phyloP scores from a whole-genome alignment of 2,113 vertebrate species.

The Cheilinus undulatus region DNA sequence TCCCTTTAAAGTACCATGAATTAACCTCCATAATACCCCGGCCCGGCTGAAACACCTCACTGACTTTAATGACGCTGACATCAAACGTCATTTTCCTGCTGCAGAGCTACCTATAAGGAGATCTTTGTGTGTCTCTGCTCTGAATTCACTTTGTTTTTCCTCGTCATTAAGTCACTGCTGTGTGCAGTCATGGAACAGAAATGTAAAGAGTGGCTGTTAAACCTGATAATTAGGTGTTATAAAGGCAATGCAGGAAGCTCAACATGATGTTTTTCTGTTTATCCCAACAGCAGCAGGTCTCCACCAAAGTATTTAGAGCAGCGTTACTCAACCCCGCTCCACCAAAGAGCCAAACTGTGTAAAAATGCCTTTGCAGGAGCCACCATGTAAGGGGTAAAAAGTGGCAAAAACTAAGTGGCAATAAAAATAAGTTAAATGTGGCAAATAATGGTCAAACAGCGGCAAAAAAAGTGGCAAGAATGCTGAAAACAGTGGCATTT shows the following conservation, averaged over 20 bases:
- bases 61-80: not conserved
- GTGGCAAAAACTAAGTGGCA: too few relatives aligned
- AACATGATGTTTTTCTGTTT: not conserved
- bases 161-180: constrained; percentile 1
- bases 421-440: too few relatives aligned
- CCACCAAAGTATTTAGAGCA: too few relatives aligned
- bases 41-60: not conserved
- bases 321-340: too few relatives aligned
- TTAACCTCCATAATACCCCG: not conserved
- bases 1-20: not conserved
- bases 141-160: not conserved
- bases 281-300: too few relatives aligned
- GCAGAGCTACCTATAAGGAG: not conserved
- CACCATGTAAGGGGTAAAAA: too few relatives aligned
- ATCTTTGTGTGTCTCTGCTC: not conserved
- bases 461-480: too few relatives aligned
- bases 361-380: too few relatives aligned
- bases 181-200: not conserved
- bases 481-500: too few relatives aligned
- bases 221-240: constrained; percentile 8
- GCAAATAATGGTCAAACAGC: too few relatives aligned
- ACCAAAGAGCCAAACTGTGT: too few relatives aligned
- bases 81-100: not conserved
- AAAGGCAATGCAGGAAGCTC: constrained; percentile 1
- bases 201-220: not conserved